These are phyloP conservation scores for Hyaena hyaena DNA, from an alignment of 2,113 vertebrate genomes.

Conservation along the genomic window DNA sequence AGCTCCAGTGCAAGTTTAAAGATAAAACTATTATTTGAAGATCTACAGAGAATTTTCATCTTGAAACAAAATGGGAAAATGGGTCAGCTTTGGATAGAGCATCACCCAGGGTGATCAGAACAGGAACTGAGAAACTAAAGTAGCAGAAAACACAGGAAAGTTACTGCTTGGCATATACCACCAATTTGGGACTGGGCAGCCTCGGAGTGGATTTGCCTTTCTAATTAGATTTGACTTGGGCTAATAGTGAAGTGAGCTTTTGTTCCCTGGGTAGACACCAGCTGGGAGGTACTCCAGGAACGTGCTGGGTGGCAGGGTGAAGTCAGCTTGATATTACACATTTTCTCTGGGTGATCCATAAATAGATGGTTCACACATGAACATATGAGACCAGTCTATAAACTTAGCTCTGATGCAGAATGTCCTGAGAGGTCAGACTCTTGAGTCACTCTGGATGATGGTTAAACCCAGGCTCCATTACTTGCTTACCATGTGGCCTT, in stretches of 20 bases:
- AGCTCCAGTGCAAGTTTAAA: not conserved
- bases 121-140: conserved; percentile 65
- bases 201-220: conserved; percentile 80
- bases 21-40: not conserved
- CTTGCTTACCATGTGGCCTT: conserved; percentile 47
- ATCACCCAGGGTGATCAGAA: conserved; percentile 55
- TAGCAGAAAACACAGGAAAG: conserved; percentile 80
- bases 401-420: conserved; percentile 71
- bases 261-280: conserved; percentile 79
- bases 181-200: conserved; percentile 55
- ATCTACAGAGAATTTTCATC: conserved; percentile 36
- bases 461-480: conserved; percentile 62
- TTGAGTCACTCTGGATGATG: conserved; percentile 66
- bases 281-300: conserved; percentile 78
- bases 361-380: conserved; percentile 74
- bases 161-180: conserved; percentile 77
- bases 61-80: conserved; percentile 46
- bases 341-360: conserved; percentile 78
- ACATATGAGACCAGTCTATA: conserved; percentile 70
- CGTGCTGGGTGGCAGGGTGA: conserved; percentile 81
- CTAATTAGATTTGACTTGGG: conserved; percentile 82
- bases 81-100: conserved; percentile 43
- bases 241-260: conserved; percentile 82
- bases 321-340: conserved; percentile 80
- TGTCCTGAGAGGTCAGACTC: conserved; percentile 68